These are phyloP conservation scores for Trichacis sp. DNA, from an alignment of 2,888 invertebrate genomes.

Conservation along the genomic window DNA sequence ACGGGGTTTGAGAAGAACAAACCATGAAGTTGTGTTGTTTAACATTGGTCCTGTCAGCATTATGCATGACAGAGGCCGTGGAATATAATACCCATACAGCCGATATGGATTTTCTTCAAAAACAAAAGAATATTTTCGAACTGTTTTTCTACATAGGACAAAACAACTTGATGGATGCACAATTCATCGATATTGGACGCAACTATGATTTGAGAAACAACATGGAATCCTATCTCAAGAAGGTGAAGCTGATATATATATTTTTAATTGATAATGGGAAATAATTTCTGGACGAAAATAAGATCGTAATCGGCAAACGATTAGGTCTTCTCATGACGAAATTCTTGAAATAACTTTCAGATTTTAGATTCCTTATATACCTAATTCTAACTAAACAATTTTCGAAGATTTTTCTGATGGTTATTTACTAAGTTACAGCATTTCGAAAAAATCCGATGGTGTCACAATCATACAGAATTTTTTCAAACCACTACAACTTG, in stretches of 20 bases:
- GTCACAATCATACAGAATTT: too few relatives aligned
- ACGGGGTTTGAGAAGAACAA: conserved; percentile 22
- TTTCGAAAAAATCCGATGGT: too few relatives aligned
- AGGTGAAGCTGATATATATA: conserved; percentile 52
- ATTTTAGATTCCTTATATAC: too few relatives aligned
- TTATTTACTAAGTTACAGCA: too few relatives aligned
- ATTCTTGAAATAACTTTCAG: too few relatives aligned
- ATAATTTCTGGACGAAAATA: too few relatives aligned
- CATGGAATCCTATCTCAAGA: conserved; percentile 57
- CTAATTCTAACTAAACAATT: too few relatives aligned
- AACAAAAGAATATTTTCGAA: conserved; percentile 65
- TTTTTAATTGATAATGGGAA: conserved; percentile 5
- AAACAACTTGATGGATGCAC: conserved; percentile 52
- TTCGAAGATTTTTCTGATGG: too few relatives aligned
- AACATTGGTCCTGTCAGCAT: conserved; percentile 51
- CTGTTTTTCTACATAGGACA: conserved; percentile 60
- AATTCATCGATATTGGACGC: conserved; percentile 58
- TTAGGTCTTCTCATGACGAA: too few relatives aligned
- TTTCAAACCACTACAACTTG: too few relatives aligned
- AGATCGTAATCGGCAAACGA: too few relatives aligned
- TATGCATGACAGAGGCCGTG: conserved; percentile 50
- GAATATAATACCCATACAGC: conserved; percentile 52
- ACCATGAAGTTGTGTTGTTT: conserved; percentile 55
- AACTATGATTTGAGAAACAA: conserved; percentile 58
- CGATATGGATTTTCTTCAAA: conserved; percentile 62